These are phyloP conservation scores for Cyprinus carpio DNA, from an alignment of 2,113 vertebrate genomes.

Conservation along the genomic window DNA sequence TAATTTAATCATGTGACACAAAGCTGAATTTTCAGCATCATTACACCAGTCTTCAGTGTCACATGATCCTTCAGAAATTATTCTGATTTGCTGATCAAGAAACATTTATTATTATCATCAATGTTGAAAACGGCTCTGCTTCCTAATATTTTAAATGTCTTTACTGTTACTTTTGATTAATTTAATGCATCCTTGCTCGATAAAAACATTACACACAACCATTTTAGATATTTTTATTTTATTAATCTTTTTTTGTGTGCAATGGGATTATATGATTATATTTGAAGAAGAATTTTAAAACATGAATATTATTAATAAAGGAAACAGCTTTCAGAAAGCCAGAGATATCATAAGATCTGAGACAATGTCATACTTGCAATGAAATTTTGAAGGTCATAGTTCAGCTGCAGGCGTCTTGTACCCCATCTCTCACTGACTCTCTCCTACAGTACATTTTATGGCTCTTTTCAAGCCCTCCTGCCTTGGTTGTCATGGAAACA, in stretches of 20 bases:
- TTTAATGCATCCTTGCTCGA: too few relatives aligned
- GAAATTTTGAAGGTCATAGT: neutral
- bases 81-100: neutral
- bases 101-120: neutral
- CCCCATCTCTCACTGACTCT: slow-evolving; percentile 26
- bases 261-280: neutral
- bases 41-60: too few relatives aligned
- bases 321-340: neutral
- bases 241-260: too few relatives aligned
- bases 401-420: neutral
- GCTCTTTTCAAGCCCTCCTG: slow-evolving; percentile 13
- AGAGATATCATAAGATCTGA: neutral
- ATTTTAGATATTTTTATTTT: too few relatives aligned
- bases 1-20: neutral
- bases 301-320: neutral
- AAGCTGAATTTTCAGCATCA: too few relatives aligned
- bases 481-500: slow-evolving; percentile 50
- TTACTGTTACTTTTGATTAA: too few relatives aligned
- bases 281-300: neutral
- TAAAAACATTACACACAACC: too few relatives aligned
- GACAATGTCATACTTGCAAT: neutral
- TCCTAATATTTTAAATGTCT: too few relatives aligned
- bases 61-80: too few relatives aligned
- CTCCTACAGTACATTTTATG: neutral
- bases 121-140: too few relatives aligned